Conservation (phyloP, 2,888 invertebrate species). For the Hypomecis atomaria region DNA sequence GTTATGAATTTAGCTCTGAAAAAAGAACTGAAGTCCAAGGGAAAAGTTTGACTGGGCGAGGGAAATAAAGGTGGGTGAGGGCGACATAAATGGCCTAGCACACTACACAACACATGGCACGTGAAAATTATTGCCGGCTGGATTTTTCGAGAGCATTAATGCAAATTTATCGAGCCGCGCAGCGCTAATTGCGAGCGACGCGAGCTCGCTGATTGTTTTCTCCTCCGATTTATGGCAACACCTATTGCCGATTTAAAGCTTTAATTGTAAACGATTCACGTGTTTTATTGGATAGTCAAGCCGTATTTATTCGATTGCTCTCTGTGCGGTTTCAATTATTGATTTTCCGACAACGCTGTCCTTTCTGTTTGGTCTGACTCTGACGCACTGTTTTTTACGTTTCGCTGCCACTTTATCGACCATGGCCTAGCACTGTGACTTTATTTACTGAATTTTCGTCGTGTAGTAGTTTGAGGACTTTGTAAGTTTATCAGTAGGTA, state of each 20-base stretch:
- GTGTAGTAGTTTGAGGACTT: background rate
- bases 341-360: slow-evolving; percentile 69
- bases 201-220: slow-evolving; percentile 83
- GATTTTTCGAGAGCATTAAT: slow-evolving; percentile 85
- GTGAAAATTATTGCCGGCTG: slow-evolving; percentile 80
- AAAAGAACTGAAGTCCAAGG: background rate
- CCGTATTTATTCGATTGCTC: slow-evolving; percentile 79
- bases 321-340: slow-evolving; percentile 78
- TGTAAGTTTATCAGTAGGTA: background rate
- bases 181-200: slow-evolving; percentile 83
- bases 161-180: slow-evolving; percentile 83
- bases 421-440: slow-evolving; percentile 20
- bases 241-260: slow-evolving; percentile 85
- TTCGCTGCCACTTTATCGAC: slow-evolving; percentile 27
- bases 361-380: slow-evolving; percentile 50
- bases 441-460: slow-evolving; percentile 22
- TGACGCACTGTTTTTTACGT: slow-evolving; percentile 54
- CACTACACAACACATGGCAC: slow-evolving; percentile 72
- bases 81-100: slow-evolving; percentile 51
- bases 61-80: slow-evolving; percentile 34
- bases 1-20: too few relatives aligned
- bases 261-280: slow-evolving; percentile 84
- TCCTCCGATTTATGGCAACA: slow-evolving; percentile 83
- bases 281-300: slow-evolving; percentile 84
- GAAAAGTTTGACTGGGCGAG: slow-evolving; percentile 28